A percentile compares a stretch with the other conserved stretches of the same genome.
Conservation (phyloP, 2,113 vertebrate species). For the Pituophis catenifer region DNA sequence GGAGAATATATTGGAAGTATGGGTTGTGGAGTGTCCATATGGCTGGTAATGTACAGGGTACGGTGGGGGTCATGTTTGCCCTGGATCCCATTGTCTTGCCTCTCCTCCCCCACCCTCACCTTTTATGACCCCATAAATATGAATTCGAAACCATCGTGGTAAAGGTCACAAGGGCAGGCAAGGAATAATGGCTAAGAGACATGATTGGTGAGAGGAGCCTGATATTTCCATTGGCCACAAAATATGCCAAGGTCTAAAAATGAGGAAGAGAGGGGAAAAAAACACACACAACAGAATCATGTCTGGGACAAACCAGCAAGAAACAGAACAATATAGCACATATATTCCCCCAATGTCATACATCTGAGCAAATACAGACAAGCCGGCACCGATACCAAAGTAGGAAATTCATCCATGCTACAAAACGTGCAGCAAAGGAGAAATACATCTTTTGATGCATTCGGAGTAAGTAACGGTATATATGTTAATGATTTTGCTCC, state of each 20-base stretch:
- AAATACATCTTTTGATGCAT: neutral
- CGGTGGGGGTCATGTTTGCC: conserved; percentile 9
- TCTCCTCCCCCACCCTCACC: conserved; percentile 5
- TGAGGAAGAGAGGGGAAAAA: neutral
- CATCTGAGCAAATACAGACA: neutral
- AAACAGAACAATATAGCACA: neutral
- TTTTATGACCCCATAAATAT: conserved; percentile 34
- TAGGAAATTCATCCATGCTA: neutral
- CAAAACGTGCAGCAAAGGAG: neutral
- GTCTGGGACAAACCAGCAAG: neutral
- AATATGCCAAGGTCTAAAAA: neutral
- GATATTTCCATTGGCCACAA: conserved; percentile 1
- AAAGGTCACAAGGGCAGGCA: conserved; percentile 25
- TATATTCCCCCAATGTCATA: neutral
- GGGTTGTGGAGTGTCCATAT: neutral
- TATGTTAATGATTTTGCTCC: neutral
- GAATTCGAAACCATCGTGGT: conserved; percentile 31
- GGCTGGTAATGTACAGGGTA: conserved; percentile 1
- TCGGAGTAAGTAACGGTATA: neutral
- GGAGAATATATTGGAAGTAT: neutral
- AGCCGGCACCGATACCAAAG: neutral
- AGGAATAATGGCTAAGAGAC: conserved; percentile 29
- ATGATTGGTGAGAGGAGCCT: conserved; percentile 11
- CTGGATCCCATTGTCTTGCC: conserved; percentile 26
- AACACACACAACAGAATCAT: neutral